Percentiles rank a stretch among this genome's conserved stretches.
These are phyloP conservation scores for Drosophila demipolita DNA, from an alignment of 2,888 invertebrate genomes.

Conservation along the genomic window DNA sequence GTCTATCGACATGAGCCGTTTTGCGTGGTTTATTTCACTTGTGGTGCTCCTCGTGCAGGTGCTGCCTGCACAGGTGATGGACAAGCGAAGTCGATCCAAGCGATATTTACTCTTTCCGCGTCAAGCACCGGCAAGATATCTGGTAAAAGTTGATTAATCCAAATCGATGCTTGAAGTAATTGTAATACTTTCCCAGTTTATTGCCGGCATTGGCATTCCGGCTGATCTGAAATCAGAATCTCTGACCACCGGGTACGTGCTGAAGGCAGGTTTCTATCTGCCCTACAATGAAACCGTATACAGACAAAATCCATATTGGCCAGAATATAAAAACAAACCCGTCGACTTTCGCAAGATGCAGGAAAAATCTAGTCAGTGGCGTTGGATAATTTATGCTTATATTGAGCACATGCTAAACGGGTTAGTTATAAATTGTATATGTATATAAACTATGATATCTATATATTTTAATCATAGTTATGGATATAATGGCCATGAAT, in stretches of 20 bases:
- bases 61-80: background rate
- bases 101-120: slow-evolving; percentile 80
- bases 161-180: too few relatives aligned
- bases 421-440: slow-evolving; percentile 43
- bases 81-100: slow-evolving; percentile 44
- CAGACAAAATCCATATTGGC: slow-evolving; percentile 78
- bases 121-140: slow-evolving; percentile 80
- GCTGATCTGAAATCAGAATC: slow-evolving; percentile 81
- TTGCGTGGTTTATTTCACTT: slow-evolving; percentile 22
- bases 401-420: slow-evolving; percentile 68
- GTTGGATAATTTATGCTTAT: slow-evolving; percentile 74
- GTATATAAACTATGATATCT: background rate
- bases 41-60: slow-evolving; percentile 8
- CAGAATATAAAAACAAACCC: slow-evolving; percentile 69
- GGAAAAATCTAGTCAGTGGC: slow-evolving; percentile 46
- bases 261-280: slow-evolving; percentile 76
- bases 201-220: slow-evolving; percentile 82
- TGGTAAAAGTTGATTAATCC: slow-evolving; percentile 54
- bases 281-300: slow-evolving; percentile 79
- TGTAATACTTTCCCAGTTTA: slow-evolving; percentile 60
- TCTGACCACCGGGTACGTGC: slow-evolving; percentile 76
- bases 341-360: slow-evolving; percentile 24
- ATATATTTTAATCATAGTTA: slow-evolving; percentile 56
- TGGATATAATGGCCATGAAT: slow-evolving; percentile 79
- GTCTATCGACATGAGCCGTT: slow-evolving; percentile 31